phyloP scores from a whole-genome alignment of 1,140 invertebrate genomes.

The Bombus breviceps region DNA sequence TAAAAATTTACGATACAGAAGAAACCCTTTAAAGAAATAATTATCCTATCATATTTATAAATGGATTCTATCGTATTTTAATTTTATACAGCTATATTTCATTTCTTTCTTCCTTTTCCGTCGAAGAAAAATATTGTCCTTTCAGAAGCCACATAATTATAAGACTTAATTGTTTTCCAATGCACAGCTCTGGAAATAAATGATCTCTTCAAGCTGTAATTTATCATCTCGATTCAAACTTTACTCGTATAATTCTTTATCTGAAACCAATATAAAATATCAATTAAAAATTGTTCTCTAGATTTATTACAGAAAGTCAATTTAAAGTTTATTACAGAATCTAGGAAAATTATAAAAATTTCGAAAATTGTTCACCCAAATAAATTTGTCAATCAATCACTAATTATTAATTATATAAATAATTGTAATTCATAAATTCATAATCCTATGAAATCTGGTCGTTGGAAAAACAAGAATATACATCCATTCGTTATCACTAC shows the following conservation, averaged over 20 bases:
- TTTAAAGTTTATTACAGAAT: too few relatives aligned
- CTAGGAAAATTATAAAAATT: too few relatives aligned
- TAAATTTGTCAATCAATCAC: too few relatives aligned
- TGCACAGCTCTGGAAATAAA: not conserved
- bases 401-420: too few relatives aligned
- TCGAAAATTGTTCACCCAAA: too few relatives aligned
- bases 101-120: not conserved
- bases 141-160: not conserved
- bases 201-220: not conserved
- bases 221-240: not conserved
- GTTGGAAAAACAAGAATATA: not conserved
- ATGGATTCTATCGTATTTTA: too few relatives aligned
- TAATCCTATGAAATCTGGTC: not conserved
- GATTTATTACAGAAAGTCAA: not conserved
- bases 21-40: not conserved
- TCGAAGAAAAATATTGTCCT: not conserved
- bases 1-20: not conserved
- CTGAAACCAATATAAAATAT: too few relatives aligned
- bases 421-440: too few relatives aligned
- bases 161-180: constrained; percentile 7
- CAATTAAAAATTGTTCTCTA: not conserved
- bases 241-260: too few relatives aligned
- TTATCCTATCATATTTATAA: not conserved
- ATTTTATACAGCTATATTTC: not conserved
- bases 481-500: not conserved